Evolutionary conservation across 1,140 invertebrate genomes (phyloP), one percentile per base, ranked within the genome.

Genomic region (Lordiphosa collinella): DNA sequence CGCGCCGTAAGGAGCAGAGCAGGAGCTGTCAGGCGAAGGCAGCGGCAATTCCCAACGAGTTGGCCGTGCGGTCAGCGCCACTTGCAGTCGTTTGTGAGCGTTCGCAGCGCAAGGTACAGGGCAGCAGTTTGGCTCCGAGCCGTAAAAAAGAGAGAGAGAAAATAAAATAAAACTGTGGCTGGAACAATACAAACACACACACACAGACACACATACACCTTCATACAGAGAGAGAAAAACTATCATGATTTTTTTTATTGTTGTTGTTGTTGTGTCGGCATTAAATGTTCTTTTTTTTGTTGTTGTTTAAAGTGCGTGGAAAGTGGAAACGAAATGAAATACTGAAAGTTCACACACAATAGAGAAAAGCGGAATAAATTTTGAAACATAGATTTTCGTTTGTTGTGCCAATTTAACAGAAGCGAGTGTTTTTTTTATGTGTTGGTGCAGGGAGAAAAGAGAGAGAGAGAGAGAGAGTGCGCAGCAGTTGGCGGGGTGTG

Each of bases 31-130:
- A 11, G 14, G 11, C 12, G 50, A 25, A 56, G 35, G 34, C 14
- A n/a, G 51, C 31, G 22, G 25, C 25, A 54, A 62, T 22, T 22
- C 4, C 52, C 70, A 52, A 75, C 67, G 61, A 63, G 54, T 65
- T 54, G 40, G 38, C 14, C 53, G 41, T 53, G 53, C 49, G 47
- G 29, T 48, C 53, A 48, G 29, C 40, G 66, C 35, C 67, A 51
- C 51, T 82, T 65, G 76, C 76, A 80, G 76, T 80, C 78, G 76
- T 82, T 80, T 80, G 76, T 82, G 76, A 82, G 71, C 76, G 78
- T 80, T 80, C 78, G 67, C 76, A 80, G 76, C 76, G 76, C 78
- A 65, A 80, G 78, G 76, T 80, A 76, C 70, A 66, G 58, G 54
- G 32, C 50, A 56, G 67, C 50, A 43, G 48, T 54, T 75, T 6